Percentiles rank a stretch among this genome's conserved stretches.
Conservation (phyloP, 2,113 vertebrate species). For the Smithornis capensis region DNA sequence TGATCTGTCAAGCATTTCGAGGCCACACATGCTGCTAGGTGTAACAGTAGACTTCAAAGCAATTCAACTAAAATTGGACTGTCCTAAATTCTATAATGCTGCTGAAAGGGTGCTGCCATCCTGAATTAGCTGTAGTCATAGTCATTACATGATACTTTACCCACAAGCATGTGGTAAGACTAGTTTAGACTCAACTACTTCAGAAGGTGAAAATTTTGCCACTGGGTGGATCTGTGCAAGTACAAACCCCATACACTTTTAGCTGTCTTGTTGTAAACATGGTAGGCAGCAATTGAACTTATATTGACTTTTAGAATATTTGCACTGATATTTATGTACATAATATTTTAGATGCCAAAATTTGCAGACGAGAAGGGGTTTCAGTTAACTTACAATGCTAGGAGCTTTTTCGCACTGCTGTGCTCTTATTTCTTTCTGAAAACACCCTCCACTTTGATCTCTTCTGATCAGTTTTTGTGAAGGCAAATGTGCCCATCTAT, state of each 20-base stretch:
- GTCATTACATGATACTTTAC: rapidly evolving
- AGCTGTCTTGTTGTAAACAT: background rate
- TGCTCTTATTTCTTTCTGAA: background rate
- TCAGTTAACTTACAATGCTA: background rate
- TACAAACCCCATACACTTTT: background rate
- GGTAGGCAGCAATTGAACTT: background rate
- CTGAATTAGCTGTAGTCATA: background rate
- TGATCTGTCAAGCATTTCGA: background rate
- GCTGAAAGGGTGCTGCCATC: background rate
- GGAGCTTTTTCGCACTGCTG: background rate
- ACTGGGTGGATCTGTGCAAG: background rate
- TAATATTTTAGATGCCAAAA: background rate
- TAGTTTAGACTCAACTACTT: background rate
- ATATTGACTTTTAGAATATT: background rate
- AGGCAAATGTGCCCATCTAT: background rate
- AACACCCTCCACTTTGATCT: rapidly evolving
- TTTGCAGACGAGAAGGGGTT: background rate
- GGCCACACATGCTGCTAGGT: rapidly evolving
- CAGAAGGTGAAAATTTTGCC: background rate
- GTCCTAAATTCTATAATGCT: background rate
- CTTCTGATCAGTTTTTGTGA: background rate
- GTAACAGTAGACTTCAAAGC: background rate
- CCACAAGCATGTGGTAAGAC: rapidly evolving
- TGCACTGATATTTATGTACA: background rate
- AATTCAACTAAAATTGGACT: background rate